phyloP scores from a whole-genome alignment of 1,140 invertebrate species.

The Chironomus striatipennis region DNA sequence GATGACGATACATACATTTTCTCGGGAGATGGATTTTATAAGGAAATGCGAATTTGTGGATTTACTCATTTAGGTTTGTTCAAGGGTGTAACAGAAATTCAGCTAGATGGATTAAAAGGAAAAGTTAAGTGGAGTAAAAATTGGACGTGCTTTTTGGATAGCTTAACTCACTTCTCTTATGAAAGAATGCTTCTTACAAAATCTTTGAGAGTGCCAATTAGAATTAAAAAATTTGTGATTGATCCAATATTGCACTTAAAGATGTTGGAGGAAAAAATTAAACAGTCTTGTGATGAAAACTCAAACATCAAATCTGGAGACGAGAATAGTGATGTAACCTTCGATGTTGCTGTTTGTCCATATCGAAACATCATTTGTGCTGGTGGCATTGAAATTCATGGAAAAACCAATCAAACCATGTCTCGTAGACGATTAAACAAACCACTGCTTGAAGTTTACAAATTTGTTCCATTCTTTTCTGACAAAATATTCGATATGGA shows the following conservation, averaged over 20 bases:
- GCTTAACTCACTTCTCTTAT: slow-evolving; percentile 86
- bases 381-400: slow-evolving; percentile 78
- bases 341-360: slow-evolving; percentile 27
- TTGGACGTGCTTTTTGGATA: slow-evolving; percentile 90
- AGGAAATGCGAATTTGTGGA: slow-evolving; percentile 80
- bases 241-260: slow-evolving; percentile 60
- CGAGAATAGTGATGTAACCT: slow-evolving; percentile 30
- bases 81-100: slow-evolving; percentile 34
- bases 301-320: slow-evolving; percentile 33
- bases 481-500: slow-evolving; percentile 34
- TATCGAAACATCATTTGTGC: slow-evolving; percentile 44
- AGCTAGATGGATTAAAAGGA: slow-evolving; percentile 43
- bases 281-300: slow-evolving; percentile 34
- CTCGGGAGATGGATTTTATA: slow-evolving; percentile 63
- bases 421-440: slow-evolving; percentile 52
- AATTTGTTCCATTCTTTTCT: slow-evolving; percentile 62
- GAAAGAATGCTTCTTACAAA: slow-evolving; percentile 60
- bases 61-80: slow-evolving; percentile 66
- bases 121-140: slow-evolving; percentile 61
- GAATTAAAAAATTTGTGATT: slow-evolving; percentile 69
- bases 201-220: slow-evolving; percentile 67
- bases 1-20: slow-evolving; percentile 41
- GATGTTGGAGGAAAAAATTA: slow-evolving; percentile 38
- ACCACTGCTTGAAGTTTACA: slow-evolving; percentile 62
- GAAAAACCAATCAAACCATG: slow-evolving; percentile 71